Evolutionary conservation across 2,888 invertebrate species (phyloP).

Genomic region (Caenorhabditis plicata): DNA sequence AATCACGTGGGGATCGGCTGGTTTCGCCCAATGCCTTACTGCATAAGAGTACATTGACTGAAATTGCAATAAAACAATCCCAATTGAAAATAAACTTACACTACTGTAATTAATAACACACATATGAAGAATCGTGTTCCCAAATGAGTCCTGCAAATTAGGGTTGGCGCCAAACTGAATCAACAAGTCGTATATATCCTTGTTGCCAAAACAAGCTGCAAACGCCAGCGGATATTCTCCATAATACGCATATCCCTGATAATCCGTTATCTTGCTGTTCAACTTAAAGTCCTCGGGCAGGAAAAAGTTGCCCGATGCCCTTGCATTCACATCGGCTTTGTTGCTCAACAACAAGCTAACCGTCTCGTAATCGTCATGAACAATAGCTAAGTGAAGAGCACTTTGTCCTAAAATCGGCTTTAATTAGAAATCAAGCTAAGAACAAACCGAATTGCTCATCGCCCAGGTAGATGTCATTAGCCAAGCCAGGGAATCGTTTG

Average conservation of each 20-base stretch:
- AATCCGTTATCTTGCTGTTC: conserved; percentile 79
- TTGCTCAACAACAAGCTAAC: conserved; percentile 81
- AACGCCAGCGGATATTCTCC: conserved; percentile 96
- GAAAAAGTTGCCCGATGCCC: conserved; percentile 92
- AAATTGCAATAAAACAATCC: conserved; percentile 2
- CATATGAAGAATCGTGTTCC: conserved; percentile 99
- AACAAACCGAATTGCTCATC: conserved; percentile 86
- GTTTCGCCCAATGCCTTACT: conserved; percentile 86
- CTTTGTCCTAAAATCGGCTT: conserved; percentile 76
- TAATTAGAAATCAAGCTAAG: neutral
- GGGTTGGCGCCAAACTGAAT: conserved; percentile 90
- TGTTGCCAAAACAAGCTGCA: conserved; percentile 95
- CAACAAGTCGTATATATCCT: conserved; percentile 92
- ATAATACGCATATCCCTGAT: conserved; percentile 92
- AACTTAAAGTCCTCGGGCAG: conserved; percentile 89
- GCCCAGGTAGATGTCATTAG: conserved; percentile 91
- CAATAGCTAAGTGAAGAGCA: conserved; percentile 90
- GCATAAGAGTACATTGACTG: conserved; percentile 81
- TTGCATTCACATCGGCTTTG: conserved; percentile 86
- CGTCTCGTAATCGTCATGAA: conserved; percentile 90
- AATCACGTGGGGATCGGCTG: conserved; percentile 86
- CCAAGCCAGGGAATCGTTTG: conserved; percentile 71
- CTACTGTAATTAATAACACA: conserved; percentile 95
- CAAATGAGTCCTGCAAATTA: conserved; percentile 89
- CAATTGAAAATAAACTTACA: conserved; percentile 71